phyloP scores from a whole-genome alignment of 2,888 invertebrate genomes.

The Fragum sueziense region DNA sequence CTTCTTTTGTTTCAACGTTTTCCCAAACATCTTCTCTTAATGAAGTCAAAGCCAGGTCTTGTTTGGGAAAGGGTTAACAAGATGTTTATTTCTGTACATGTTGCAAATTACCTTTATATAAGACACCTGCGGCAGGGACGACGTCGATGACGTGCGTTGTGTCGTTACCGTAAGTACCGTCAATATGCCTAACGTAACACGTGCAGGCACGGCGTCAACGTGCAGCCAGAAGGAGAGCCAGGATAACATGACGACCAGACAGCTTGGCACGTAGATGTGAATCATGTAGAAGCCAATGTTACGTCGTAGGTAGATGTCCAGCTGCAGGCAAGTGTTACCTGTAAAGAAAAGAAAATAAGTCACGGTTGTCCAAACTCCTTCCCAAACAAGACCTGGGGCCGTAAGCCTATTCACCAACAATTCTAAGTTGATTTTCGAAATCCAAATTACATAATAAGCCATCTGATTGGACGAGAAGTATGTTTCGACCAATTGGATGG shows the following conservation, averaged over 20 bases:
- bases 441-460: too few species aligned
- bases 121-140: slow-evolving; percentile 69
- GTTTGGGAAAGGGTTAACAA: neutral
- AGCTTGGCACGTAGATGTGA: slow-evolving; percentile 74
- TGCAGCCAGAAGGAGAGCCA: slow-evolving; percentile 76
- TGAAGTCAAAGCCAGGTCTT: too few species aligned
- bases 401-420: too few species aligned
- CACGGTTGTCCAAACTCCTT: too few species aligned
- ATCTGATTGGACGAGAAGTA: too few species aligned
- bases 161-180: slow-evolving; percentile 72
- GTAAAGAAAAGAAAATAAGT: slow-evolving; percentile 20
- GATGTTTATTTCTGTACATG: neutral
- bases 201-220: slow-evolving; percentile 72
- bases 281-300: slow-evolving; percentile 75
- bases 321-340: slow-evolving; percentile 70
- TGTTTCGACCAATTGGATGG: too few species aligned
- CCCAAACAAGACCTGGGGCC: too few species aligned
- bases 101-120: slow-evolving; percentile 64
- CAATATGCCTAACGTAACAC: slow-evolving; percentile 69
- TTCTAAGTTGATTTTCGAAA: too few species aligned
- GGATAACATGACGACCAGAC: slow-evolving; percentile 73
- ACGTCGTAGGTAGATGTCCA: slow-evolving; percentile 66
- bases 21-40: too few species aligned
- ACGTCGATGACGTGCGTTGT: slow-evolving; percentile 63
- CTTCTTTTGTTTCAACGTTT: too few species aligned